Percentiles rank a stretch among this genome's conserved stretches.
Evolutionary conservation across 2,888 invertebrate species (phyloP).

Genomic region (Amaurobius ferox): DNA sequence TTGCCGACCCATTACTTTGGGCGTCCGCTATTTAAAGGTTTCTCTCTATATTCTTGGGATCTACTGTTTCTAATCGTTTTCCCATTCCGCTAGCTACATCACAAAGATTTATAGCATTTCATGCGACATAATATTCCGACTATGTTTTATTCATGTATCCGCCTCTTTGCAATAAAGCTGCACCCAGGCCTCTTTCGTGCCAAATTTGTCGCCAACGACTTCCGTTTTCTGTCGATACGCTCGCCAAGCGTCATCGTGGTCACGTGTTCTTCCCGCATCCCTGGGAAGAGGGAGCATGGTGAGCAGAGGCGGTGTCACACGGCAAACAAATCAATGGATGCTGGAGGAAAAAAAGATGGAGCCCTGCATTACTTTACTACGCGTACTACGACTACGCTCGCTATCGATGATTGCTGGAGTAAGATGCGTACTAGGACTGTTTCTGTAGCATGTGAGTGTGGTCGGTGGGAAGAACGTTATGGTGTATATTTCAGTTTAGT

Average conservation of each 20-base stretch:
- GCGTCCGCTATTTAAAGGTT: too few relatives aligned
- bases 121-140: too few relatives aligned
- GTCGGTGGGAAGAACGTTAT: too few relatives aligned
- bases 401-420: constrained; percentile 19
- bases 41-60: too few relatives aligned
- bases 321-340: constrained; percentile 68
- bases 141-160: too few relatives aligned
- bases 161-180: too few relatives aligned
- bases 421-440: constrained; percentile 2
- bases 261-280: constrained; percentile 56
- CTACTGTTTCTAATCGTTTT: too few relatives aligned
- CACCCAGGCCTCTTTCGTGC: background rate
- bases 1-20: too few relatives aligned
- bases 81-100: too few relatives aligned
- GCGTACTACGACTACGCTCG: constrained; percentile 51
- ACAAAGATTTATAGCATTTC: too few relatives aligned
- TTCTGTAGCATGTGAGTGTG: background rate
- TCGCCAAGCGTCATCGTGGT: constrained; percentile 6
- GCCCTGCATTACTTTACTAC: constrained; percentile 49
- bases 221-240: background rate
- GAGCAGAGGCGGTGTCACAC: constrained; percentile 39
- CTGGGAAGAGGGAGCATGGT: constrained; percentile 40
- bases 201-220: background rate
- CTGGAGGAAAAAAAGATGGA: constrained; percentile 50
- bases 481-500: too few relatives aligned